Evolutionary conservation across 2,113 vertebrate species (phyloP).

Genomic region (Prunella himalayana): DNA sequence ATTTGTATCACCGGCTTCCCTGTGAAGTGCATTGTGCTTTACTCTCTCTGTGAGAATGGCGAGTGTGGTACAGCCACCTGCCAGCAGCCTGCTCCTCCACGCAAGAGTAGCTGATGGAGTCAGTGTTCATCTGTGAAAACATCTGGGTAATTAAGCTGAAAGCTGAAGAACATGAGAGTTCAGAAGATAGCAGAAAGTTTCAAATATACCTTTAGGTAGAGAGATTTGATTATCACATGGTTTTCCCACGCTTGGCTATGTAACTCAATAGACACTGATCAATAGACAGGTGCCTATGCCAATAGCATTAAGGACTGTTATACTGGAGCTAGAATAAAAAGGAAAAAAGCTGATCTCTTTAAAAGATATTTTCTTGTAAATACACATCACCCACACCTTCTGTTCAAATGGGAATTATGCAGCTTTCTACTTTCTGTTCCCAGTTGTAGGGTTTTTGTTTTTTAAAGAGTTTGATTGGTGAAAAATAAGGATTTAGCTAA

Average conservation of each 20-base stretch:
- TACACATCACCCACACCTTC: neutral
- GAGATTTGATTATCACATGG: neutral
- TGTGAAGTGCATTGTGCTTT: neutral
- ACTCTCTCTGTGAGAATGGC: neutral
- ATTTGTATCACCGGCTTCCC: slow-evolving; percentile 5
- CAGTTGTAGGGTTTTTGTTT: neutral
- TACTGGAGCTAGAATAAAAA: neutral
- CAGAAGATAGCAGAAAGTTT: neutral
- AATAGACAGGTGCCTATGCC: neutral
- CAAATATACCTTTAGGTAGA: neutral
- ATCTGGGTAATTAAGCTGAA: slow-evolving; percentile 28
- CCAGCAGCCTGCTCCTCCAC: slow-evolving; percentile 30
- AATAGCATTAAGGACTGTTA: neutral
- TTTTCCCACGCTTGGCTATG: neutral
- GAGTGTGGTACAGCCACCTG: neutral
- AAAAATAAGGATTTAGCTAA: neutral
- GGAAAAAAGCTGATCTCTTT: neutral
- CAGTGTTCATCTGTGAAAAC: slow-evolving; percentile 18
- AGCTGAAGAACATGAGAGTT: neutral
- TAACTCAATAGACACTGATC: neutral
- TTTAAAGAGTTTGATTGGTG: neutral
- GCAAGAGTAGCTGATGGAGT: neutral
- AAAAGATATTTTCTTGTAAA: neutral
- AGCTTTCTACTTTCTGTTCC: neutral
- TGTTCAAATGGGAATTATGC: neutral